Evolutionary conservation across 2,888 invertebrate species (phyloP), one percentile per base, ranked within the genome.

Genomic region (Euclidia mi): DNA sequence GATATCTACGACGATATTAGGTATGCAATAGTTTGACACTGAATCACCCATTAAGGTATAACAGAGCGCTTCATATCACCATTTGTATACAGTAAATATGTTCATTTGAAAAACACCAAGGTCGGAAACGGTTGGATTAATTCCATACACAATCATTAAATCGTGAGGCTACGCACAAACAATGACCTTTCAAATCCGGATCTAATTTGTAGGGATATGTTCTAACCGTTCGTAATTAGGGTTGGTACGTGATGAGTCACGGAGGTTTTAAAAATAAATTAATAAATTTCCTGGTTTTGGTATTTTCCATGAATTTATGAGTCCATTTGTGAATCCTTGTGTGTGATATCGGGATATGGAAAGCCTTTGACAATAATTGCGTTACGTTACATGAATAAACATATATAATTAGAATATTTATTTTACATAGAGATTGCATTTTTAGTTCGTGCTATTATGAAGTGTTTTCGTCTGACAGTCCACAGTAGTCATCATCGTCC

Each of bases 121-220:
- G 1, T 25, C 7, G 20, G 7, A 60, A 63, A 29, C 51, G 48
- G 44, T 0, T n/a, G 32, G 38, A 50, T 63, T 50, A 62, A 11
- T 29, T 6, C 1, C 31, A 44, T 34, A 49, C 40, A 51, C 48
- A 9, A 11, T 2, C 12, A 25, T 14, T 18, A 47, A 44, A 67
- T 65, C 18, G 56, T 41, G 51, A 66, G 7, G 31, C 61, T 1
- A 10, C 17, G 25, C 60, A 64, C 70, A 63, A n/a, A 53, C 32
- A 32, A 40, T 48, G 31, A 20, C 25, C 44, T 32, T 41, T 38
- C 34, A 37, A 38, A 37, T n/a, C 14, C 20, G 29, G 38, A 51
- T 20, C 14, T 38, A 44, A 51, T 51, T 51, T 32, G 14, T 37
- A 50, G 11, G 29, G 29, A 43, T 50, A 40, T 25, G 7, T 56